Conservation (phyloP, 2,888 invertebrate genomes). For the Reticulitermes lucifugus region DNA sequence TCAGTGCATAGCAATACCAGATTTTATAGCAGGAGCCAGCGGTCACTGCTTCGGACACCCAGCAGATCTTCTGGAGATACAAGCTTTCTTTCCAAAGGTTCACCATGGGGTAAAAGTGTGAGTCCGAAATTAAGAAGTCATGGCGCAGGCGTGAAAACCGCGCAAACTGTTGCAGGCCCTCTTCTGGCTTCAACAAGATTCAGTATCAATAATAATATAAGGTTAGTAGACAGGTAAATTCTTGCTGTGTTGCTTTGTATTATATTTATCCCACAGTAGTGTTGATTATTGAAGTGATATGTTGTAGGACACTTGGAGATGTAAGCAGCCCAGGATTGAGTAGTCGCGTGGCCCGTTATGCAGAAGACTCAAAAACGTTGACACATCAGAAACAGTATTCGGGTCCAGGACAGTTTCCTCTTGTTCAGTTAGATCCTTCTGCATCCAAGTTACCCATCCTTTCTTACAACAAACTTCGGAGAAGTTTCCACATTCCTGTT, state of each 20-base stretch:
- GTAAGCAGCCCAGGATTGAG: slow-evolving; percentile 28
- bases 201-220: neutral
- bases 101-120: slow-evolving; percentile 26
- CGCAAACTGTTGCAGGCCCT: slow-evolving; percentile 30
- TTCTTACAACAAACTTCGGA: neutral
- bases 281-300: neutral
- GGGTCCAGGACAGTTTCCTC: slow-evolving; percentile 32
- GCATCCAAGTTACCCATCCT: slow-evolving; percentile 8
- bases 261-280: no score
- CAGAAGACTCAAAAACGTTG: slow-evolving; percentile 8
- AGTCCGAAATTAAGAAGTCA: slow-evolving; percentile 31
- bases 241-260: no score
- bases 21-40: neutral
- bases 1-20: neutral
- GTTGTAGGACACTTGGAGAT: slow-evolving; percentile 16
- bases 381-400: slow-evolving; percentile 33
- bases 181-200: slow-evolving; percentile 29
- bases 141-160: neutral
- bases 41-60: no score
- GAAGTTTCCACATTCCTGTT: neutral
- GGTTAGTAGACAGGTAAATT: neutral
- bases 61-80: neutral
- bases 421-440: slow-evolving; percentile 16
- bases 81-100: neutral
- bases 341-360: slow-evolving; percentile 31